These are phyloP conservation scores for Laticauda colubrina DNA, from an alignment of 2,113 vertebrate species.

Conservation along the genomic window DNA sequence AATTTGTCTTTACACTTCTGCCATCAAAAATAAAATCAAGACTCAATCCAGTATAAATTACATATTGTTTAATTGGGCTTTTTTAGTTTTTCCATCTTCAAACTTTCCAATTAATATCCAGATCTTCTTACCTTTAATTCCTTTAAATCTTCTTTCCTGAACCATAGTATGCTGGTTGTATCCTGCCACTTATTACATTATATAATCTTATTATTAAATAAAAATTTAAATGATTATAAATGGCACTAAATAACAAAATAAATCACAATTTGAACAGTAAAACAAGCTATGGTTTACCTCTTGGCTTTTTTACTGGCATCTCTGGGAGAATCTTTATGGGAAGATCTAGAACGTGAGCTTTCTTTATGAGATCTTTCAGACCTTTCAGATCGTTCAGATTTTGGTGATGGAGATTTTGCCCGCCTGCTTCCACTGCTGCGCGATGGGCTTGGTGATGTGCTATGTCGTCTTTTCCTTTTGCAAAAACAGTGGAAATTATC, in stretches of 20 bases:
- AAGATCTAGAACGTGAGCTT: conserved; percentile 82
- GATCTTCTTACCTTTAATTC: neutral
- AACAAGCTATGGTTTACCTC: conserved; percentile 72
- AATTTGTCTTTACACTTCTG: neutral
- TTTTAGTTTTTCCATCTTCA: neutral
- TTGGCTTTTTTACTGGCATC: conserved; percentile 91
- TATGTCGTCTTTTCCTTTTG: conserved; percentile 89
- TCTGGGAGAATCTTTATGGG: conserved; percentile 94
- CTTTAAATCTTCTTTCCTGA: neutral
- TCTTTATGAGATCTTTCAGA: conserved; percentile 94
- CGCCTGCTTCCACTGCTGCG: conserved; percentile 83
- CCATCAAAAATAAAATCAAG: neutral
- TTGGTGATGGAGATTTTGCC: conserved; percentile 89
- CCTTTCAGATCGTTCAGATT: conserved; percentile 86
- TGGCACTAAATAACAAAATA: neutral
- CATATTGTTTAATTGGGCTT: neutral
- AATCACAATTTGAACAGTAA: neutral
- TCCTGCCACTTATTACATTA: neutral
- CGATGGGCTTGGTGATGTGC: conserved; percentile 87
- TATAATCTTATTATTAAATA: neutral
- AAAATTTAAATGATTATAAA: neutral
- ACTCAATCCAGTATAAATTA: neutral
- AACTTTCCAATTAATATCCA: neutral
- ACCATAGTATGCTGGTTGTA: neutral
- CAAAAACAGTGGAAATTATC: conserved; percentile 6